Percentiles rank a stretch among this genome's conserved stretches.
These are phyloP conservation scores for Rallus limicola DNA, from an alignment of 2,113 vertebrate species.

Conservation along the genomic window DNA sequence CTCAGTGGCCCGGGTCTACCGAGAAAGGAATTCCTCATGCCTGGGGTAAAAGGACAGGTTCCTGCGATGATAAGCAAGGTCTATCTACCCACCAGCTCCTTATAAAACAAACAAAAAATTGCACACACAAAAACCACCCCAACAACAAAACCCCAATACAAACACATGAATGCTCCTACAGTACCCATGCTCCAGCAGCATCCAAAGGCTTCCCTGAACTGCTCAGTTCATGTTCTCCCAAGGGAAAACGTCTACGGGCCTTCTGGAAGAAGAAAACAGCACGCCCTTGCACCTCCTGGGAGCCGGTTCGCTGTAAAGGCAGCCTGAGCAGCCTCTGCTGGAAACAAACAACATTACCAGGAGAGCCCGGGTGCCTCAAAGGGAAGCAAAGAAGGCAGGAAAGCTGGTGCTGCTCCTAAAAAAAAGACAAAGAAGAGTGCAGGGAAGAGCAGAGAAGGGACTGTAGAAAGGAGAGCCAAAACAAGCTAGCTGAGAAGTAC, in stretches of 20 bases:
- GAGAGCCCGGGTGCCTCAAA: neutral
- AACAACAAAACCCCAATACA: no score
- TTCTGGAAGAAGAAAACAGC: neutral
- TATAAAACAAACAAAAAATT: neutral
- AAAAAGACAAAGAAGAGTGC: neutral
- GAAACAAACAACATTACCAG: neutral
- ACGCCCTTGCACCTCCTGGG: neutral
- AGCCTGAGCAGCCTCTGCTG: neutral
- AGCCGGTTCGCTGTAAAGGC: fast-evolving
- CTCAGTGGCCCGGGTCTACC: neutral
- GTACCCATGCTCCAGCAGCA: neutral
- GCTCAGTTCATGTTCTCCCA: neutral
- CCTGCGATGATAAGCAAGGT: neutral
- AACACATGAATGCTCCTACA: neutral
- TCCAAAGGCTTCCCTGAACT: neutral
- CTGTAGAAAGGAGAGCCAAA: neutral
- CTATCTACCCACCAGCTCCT: neutral
- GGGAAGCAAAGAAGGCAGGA: neutral
- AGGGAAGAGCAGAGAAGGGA: neutral
- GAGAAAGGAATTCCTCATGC: neutral
- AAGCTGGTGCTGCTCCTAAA: neutral
- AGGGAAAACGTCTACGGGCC: neutral
- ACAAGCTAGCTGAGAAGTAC: neutral
- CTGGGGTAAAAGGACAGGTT: neutral
- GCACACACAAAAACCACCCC: no score